Conservation (phyloP, 2,797 vertebrate species). For the Centroberyx gerrardi region DNA sequence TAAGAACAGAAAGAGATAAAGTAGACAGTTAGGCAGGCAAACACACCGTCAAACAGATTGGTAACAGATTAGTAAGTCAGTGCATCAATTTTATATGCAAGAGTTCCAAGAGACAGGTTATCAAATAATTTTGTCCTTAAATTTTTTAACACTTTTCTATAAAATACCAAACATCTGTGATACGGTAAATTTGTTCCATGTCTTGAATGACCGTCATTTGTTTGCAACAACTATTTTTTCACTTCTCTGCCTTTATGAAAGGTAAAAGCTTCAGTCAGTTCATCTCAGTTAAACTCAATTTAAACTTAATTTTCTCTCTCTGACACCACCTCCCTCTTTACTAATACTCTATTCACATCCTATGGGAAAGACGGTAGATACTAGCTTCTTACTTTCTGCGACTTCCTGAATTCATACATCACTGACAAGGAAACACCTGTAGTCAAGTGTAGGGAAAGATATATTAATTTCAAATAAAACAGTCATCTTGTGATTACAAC, state of each 20-base stretch:
- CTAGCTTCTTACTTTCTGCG: no score
- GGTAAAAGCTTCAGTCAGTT: slow-evolving; percentile 69
- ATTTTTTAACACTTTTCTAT: slow-evolving; percentile 44
- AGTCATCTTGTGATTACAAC: no score
- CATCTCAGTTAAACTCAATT: slow-evolving; percentile 52
- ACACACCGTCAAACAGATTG: slow-evolving; percentile 28
- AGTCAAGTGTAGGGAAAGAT: no score
- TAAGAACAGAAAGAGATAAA: slow-evolving; percentile 24
- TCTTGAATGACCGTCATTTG: slow-evolving; percentile 50
- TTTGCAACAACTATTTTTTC: slow-evolving; percentile 48
- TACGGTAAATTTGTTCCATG: slow-evolving; percentile 37
- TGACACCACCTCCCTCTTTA: slow-evolving; percentile 36
- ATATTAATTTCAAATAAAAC: no score
- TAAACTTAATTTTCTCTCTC: slow-evolving; percentile 37
- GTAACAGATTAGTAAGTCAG: slow-evolving; percentile 42
- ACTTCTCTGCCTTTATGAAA: slow-evolving; percentile 55
- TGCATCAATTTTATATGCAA: slow-evolving; percentile 34
- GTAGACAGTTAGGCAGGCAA: background rate
- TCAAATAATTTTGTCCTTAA: slow-evolving; percentile 39
- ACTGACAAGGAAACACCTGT: no score
- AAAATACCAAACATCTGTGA: slow-evolving; percentile 57
- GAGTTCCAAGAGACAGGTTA: slow-evolving; percentile 39
- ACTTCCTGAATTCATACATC: no score
- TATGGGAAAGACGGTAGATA: background rate
- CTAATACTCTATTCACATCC: slow-evolving; percentile 11